Base-by-base conservation (phyloP, 2,113 vertebrate species). In the Gymnarchus niloticus region DNA sequence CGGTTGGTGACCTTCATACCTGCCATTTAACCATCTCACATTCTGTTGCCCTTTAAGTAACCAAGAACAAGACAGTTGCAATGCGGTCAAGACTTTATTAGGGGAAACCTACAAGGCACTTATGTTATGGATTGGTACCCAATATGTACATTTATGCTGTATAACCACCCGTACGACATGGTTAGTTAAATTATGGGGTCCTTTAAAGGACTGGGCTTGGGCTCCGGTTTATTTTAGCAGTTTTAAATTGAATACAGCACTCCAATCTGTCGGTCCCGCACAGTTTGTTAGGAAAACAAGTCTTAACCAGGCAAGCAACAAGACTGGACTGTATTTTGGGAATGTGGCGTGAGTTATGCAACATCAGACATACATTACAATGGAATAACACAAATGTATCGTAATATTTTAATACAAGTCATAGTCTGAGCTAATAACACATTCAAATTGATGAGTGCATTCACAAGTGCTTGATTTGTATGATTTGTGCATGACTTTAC, bases 31-130 rank as follows among this genome's bases (percentile, higher is more conserved):
- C 44, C 3, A 78, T n/a, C 51, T 82, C n/a, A 82, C n/a, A 82
- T 82, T 48, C 80, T 21, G 33, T 57, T 44, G 52, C 28, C 54
- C 73, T 57, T 57, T 56, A 28, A 57, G 52, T 85, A 28, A 78
- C 41, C 28, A 21, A 78, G 84, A 85, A 51, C 44, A 37, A 65
- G 83, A 84, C 56, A 49, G 44, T 25, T 84, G 33, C 21, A 61
- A 25, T 85, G 56, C 5, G 69, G 52, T 54, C 17, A 85, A 57
- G 52, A 56, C 46, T 48, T 84, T 73, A 84, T 69, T 57, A 73
- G 83, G 83, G 48, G 59, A n/a, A 49, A 73, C 83, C 83, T 84
- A 65, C 83, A 84, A 84, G 83, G 83, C 57, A 61, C 82, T 83
- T 46, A 41, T 84, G 4, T 44, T 57, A 83, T n/a, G 81, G 54